These are phyloP conservation scores for Nomia melanderi DNA, from an alignment of 1,140 invertebrate species.

Conservation along the genomic window DNA sequence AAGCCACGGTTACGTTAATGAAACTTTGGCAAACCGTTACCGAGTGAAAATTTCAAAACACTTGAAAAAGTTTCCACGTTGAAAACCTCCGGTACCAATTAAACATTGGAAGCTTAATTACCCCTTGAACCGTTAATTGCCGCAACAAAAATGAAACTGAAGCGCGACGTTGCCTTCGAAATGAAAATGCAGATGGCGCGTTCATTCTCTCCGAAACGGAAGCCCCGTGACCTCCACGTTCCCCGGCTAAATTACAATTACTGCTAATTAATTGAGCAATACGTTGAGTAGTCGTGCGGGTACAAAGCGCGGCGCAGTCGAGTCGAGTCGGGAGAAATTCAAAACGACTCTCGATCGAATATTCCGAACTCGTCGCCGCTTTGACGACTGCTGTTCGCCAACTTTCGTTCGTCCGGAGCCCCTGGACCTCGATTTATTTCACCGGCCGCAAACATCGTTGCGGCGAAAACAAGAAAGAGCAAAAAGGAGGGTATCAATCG, in stretches of 20 bases:
- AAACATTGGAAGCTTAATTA: too few relatives aligned
- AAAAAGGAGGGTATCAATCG: not conserved
- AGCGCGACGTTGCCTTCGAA: not conserved
- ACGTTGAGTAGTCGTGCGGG: constrained; percentile 31
- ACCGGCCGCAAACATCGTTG: too few relatives aligned
- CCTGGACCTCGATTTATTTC: not conserved
- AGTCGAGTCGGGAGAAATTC: constrained; percentile 49
- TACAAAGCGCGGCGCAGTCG: constrained; percentile 38
- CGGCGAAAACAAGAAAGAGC: too few relatives aligned
- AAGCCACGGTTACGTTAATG: too few relatives aligned
- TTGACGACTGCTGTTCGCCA: constrained; percentile 8
- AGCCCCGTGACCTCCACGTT: constrained; percentile 48
- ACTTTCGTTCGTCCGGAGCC: constrained; percentile 4
- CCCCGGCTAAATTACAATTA: constrained; percentile 71
- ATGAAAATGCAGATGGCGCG: not conserved
- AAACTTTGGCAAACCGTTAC: too few relatives aligned
- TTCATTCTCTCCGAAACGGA: constrained; percentile 17
- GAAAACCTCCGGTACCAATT: too few relatives aligned
- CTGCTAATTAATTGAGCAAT: constrained; percentile 74
- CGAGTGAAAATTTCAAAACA: too few relatives aligned
- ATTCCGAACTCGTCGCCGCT: constrained; percentile 22
- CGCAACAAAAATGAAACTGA: not conserved
- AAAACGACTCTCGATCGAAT: constrained; percentile 47
- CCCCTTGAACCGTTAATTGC: too few relatives aligned
- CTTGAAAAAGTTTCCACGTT: too few relatives aligned